phyloP scores from a whole-genome alignment of 2,888 invertebrate species.

The Epiblema foenella region DNA sequence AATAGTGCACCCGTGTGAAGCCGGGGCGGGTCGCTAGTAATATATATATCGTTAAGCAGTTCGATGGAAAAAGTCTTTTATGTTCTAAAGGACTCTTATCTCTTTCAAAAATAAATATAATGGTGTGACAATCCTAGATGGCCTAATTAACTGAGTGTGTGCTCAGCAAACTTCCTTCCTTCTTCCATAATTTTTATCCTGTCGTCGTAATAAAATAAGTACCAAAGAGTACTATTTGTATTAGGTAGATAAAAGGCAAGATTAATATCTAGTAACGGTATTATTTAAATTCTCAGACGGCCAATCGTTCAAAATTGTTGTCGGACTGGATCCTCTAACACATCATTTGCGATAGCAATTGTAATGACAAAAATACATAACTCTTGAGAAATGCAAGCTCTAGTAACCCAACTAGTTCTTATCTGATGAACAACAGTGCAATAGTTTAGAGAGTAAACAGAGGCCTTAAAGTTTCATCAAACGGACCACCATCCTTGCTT shows the following conservation, averaged over 20 bases:
- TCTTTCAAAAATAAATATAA: conserved; percentile 3
- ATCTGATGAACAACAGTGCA: conserved; percentile 19
- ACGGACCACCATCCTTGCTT: conserved; percentile 36
- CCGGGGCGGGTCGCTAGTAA: background rate
- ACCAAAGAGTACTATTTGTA: background rate
- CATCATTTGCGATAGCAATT: background rate
- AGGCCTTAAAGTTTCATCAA: conserved; percentile 39
- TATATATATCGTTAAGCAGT: background rate
- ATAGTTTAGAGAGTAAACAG: conserved; percentile 36
- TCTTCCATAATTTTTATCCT: background rate
- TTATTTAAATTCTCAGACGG: background rate
- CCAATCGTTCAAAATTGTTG: background rate
- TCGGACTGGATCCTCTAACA: background rate
- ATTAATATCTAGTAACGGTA: background rate
- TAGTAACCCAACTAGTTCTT: background rate
- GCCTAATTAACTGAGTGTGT: conserved; percentile 7
- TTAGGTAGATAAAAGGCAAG: background rate
- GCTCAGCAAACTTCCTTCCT: conserved; percentile 12
- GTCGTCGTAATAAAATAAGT: background rate
- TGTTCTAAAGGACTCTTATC: too few species aligned
- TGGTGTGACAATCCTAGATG: background rate
- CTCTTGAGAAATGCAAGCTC: conserved; percentile 9
- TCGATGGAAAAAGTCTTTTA: too few species aligned
- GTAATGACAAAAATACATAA: conserved; percentile 18
- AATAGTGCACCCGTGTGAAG: too few species aligned